A percentile compares a stretch with the other conserved stretches of the same genome.
phyloP scores from a whole-genome alignment of 2,113 vertebrate species.

The Carlito syrichta region DNA sequence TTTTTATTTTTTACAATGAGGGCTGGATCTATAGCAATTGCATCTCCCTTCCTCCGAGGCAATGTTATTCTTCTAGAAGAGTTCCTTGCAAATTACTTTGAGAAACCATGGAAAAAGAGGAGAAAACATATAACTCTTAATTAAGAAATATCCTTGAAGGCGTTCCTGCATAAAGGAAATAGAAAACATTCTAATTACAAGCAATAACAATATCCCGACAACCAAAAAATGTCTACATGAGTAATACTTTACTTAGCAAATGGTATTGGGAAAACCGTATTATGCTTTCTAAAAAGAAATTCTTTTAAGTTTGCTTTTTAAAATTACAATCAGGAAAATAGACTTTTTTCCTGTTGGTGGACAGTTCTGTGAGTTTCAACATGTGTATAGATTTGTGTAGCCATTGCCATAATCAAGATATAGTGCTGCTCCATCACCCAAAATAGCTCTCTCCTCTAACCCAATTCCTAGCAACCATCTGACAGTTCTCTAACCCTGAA shows the following conservation, averaged over 20 bases:
- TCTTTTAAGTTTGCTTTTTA: background rate
- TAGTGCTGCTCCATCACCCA: background rate
- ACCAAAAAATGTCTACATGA: background rate
- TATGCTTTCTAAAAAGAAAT: slow-evolving; percentile 6
- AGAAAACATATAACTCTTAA: background rate
- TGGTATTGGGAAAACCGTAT: background rate
- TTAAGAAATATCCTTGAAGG: background rate
- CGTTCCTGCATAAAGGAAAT: background rate
- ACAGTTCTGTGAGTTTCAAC: background rate
- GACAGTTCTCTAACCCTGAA: background rate
- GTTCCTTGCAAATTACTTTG: background rate
- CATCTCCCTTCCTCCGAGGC: background rate
- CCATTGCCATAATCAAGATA: background rate
- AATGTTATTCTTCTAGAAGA: background rate
- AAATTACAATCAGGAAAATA: background rate
- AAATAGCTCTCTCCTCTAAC: background rate
- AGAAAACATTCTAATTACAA: background rate
- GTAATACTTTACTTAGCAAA: background rate
- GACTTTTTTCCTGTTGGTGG: background rate
- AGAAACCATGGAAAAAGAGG: background rate
- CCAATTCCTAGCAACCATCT: background rate
- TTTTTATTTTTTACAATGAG: background rate
- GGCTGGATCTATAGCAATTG: background rate
- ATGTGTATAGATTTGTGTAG: background rate
- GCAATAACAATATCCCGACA: background rate